Base-by-base conservation (phyloP, 2,888 invertebrate genomes). In the Actias luna region DNA sequence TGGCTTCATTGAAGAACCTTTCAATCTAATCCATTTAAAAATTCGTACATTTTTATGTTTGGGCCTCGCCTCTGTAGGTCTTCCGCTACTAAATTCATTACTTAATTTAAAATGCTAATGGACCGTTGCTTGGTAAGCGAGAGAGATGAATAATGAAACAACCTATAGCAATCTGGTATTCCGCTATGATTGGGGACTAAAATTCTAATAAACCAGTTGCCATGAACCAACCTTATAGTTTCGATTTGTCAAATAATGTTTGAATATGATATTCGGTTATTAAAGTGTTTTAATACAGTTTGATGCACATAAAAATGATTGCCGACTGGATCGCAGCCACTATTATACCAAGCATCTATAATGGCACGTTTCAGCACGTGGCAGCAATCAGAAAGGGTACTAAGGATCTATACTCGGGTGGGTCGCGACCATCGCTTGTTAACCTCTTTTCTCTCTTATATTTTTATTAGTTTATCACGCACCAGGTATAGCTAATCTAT, bases 31-130 rank as follows among this genome's bases (percentile, higher is more conserved):
- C 59, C 64, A 33, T 66, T 58, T 65, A 67, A 64, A 67, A 68
- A 69, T 67, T 31, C 57, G 65, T 68, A 67, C 63, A 63, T 67
- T 69, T 72, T 67, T 65, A 70, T 71, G 71, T 66, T 77, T 75
- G 72, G 72, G 67, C 69, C 69, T 63, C 65, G 69, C 69, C 69
- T 74, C 75, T 69, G 73, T 71, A 74, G 76, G 71, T 75, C 76
- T 66, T 67, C 66, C 66, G 73, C 71, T 81, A 80, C 81, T 85
- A 85, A 87, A 87, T 87, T 86, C 86, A 87, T 88, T 87, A 87
- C 75, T 82, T 80, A 80, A 88, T 89, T 87, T 90, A 87, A 89
- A 89, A 89, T 90, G 89, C 83, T 88, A 89, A 90, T 89, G 79
- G 78, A 66, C 72, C 77, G 82, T 80, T 82, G 87, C 85, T 88